Percentiles rank a stretch among this genome's conserved stretches.
These are phyloP conservation scores for Drosophila merina DNA, from an alignment of 2,888 invertebrate genomes.

Conservation along the genomic window DNA sequence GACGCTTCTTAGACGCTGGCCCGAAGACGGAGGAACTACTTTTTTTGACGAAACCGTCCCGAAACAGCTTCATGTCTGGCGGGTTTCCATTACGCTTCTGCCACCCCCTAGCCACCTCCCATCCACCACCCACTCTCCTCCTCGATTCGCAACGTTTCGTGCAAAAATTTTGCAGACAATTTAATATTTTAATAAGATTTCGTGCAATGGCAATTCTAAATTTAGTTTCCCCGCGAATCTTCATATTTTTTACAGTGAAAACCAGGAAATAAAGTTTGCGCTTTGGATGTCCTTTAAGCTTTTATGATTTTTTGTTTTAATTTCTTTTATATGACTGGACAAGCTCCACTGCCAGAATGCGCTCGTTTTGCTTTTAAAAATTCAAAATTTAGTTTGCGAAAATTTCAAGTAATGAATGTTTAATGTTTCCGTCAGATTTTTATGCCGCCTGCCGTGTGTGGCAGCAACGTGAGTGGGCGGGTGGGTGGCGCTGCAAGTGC, in stretches of 20 bases:
- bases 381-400: constrained; percentile 44
- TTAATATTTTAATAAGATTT: constrained; percentile 71
- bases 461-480: constrained; percentile 25
- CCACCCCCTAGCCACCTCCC: neutral
- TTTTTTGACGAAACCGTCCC: constrained; percentile 39
- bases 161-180: constrained; percentile 75
- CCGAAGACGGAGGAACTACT: constrained; percentile 8
- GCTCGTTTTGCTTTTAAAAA: constrained; percentile 69
- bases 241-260: constrained; percentile 28
- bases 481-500: neutral
- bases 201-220: constrained; percentile 55
- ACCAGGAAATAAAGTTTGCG: neutral
- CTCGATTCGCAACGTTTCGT: constrained; percentile 64
- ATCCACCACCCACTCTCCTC: too few relatives aligned
- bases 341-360: constrained; percentile 49
- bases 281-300: neutral
- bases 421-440: constrained; percentile 69
- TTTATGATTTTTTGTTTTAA: neutral
- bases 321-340: constrained; percentile 50
- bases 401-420: constrained; percentile 77
- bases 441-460: constrained; percentile 4
- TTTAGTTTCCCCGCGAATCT: constrained; percentile 42
- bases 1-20: constrained; percentile 72
- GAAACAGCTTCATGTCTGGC: constrained; percentile 49
- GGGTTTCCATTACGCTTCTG: constrained; percentile 67